phyloP scores from a whole-genome alignment of 2,797 vertebrate species.

The Siniperca obscura region DNA sequence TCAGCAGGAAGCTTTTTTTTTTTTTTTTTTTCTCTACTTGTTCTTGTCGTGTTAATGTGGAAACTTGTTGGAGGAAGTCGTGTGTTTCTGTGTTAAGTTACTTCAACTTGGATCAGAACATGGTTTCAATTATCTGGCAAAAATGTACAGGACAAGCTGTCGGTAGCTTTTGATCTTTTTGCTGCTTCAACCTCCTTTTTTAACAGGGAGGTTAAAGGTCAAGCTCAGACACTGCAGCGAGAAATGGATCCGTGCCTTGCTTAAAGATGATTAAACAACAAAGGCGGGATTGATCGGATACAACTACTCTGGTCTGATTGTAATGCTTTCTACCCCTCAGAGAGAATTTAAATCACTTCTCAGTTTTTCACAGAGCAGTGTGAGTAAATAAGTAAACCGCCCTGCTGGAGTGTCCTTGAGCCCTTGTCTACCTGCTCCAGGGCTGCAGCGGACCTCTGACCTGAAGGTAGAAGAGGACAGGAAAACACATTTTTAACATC shows the following conservation, averaged over 20 bases:
- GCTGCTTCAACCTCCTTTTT: not conserved
- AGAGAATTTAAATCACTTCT: not conserved
- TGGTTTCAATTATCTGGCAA: not conserved
- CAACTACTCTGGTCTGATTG: not conserved
- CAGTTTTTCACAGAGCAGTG: not conserved
- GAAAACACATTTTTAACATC: not conserved
- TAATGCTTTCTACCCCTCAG: not conserved
- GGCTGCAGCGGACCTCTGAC: conserved; percentile 10
- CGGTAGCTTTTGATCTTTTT: not conserved
- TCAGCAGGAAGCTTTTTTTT: not conserved
- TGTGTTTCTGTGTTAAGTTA: not conserved
- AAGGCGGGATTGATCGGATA: not conserved
- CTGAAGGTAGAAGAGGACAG: not conserved
- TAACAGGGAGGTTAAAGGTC: not conserved
- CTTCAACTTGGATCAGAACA: not conserved
- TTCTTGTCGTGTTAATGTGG: not conserved
- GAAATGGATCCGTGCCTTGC: not conserved
- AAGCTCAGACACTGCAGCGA: not conserved
- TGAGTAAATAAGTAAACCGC: not conserved
- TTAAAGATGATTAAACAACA: not conserved
- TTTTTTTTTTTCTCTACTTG: not conserved
- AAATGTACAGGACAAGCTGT: not conserved
- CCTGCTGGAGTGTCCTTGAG: not conserved
- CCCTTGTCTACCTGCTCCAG: not conserved
- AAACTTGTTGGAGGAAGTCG: not conserved